These are phyloP conservation scores for Pogonocichla stellata DNA, from an alignment of 2,113 vertebrate genomes.

Conservation along the genomic window DNA sequence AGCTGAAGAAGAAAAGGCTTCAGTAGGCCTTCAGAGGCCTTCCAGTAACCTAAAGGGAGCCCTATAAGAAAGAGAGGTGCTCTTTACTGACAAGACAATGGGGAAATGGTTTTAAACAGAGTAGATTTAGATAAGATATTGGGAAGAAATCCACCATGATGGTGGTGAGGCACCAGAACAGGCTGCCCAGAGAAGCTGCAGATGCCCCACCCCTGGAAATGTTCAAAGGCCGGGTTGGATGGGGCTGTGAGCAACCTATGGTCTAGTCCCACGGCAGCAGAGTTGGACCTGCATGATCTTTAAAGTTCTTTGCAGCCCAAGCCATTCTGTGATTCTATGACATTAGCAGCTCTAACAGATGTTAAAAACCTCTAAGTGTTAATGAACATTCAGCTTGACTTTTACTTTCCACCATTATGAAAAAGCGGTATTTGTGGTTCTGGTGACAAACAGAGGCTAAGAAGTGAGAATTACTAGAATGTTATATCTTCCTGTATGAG, in stretches of 20 bases:
- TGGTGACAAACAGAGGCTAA: neutral
- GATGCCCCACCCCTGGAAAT: neutral
- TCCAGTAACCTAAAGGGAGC: neutral
- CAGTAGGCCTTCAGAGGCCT: neutral
- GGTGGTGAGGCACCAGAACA: neutral
- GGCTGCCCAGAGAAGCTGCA: neutral
- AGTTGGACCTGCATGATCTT: neutral
- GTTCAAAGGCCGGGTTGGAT: neutral
- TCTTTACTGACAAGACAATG: neutral
- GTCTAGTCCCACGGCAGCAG: neutral
- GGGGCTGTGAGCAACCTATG: neutral
- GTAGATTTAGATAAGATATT: neutral
- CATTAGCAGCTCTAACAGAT: neutral
- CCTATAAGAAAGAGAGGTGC: neutral
- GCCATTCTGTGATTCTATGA: neutral
- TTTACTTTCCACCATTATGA: neutral
- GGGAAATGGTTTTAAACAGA: neutral
- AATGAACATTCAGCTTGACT: neutral
- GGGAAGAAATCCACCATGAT: neutral
- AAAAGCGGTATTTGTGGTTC: neutral
- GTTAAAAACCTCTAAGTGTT: neutral
- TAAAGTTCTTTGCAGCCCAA: neutral
- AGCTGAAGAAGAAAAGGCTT: neutral
- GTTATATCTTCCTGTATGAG: neutral
- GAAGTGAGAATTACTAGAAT: neutral